Evolutionary conservation across 1,140 invertebrate genomes (phyloP).

Genomic region (Camponotus floridanus): DNA sequence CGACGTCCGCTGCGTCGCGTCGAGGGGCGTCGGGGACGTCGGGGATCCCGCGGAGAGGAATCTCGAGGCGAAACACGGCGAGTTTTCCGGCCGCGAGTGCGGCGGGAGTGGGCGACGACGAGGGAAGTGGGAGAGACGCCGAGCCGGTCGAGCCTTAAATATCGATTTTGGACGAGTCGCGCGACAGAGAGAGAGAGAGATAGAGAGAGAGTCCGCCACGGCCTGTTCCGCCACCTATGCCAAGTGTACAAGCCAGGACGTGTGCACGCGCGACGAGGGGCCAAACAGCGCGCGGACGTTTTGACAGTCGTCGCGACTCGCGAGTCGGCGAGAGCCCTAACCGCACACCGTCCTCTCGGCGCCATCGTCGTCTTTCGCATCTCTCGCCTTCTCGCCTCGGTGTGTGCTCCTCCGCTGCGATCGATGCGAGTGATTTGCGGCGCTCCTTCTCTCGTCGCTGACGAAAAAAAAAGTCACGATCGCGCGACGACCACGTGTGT

Average conservation of each 20-base stretch:
- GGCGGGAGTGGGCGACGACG: constrained; percentile 64
- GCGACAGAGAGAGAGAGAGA: constrained; percentile 39
- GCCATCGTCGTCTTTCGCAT: background rate
- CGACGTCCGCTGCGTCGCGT: too few relatives aligned
- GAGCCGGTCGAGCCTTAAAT: constrained; percentile 79
- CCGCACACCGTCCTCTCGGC: background rate
- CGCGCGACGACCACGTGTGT: constrained; percentile 15
- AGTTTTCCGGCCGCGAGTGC: constrained; percentile 25
- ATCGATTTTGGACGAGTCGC: constrained; percentile 80
- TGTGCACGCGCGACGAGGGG: constrained; percentile 1
- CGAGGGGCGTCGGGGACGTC: too few relatives aligned
- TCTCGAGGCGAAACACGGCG: background rate
- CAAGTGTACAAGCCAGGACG: constrained; percentile 10
- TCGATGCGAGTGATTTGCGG: background rate
- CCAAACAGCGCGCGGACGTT: background rate
- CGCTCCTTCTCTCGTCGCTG: constrained; percentile 2
- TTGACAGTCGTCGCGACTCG: background rate
- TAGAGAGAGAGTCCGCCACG: constrained; percentile 38
- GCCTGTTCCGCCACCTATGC: constrained; percentile 48
- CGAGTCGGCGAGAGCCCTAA: background rate
- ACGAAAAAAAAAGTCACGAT: background rate
- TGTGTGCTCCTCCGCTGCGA: too few relatives aligned
- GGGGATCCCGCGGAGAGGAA: background rate
- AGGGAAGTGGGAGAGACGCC: constrained; percentile 69
- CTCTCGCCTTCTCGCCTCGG: too few relatives aligned